Percentiles rank a stretch among this genome's conserved stretches.
phyloP scores from a whole-genome alignment of 2,797 vertebrate genomes.

The Etheostoma perlongum region DNA sequence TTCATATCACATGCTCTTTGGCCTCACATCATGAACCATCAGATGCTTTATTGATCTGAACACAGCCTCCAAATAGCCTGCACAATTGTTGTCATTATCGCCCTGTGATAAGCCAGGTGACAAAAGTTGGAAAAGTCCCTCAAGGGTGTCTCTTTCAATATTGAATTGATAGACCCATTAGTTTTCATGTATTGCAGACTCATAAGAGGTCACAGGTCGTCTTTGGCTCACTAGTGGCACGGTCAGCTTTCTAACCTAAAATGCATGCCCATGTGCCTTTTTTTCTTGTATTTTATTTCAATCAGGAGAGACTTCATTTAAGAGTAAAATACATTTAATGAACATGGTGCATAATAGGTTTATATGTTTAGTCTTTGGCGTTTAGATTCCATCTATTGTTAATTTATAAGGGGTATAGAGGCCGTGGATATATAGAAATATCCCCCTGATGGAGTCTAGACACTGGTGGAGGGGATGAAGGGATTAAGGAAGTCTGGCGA shows the following conservation, averaged over 20 bases:
- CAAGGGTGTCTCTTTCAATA: conserved; percentile 75
- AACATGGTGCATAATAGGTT: too few relatives aligned
- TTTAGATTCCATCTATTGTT: too few relatives aligned
- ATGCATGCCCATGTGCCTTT: conserved; percentile 28
- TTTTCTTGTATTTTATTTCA: background rate
- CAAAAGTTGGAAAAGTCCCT: conserved; percentile 73
- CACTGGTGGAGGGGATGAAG: too few relatives aligned
- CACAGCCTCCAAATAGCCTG: conserved; percentile 82
- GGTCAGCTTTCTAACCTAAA: conserved; percentile 49
- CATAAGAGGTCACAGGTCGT: conserved; percentile 60
- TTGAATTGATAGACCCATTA: conserved; percentile 71
- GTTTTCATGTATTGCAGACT: conserved; percentile 64
- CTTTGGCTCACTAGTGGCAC: conserved; percentile 54
- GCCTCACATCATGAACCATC: conserved; percentile 73
- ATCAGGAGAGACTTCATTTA: too few relatives aligned
- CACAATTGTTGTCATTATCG: conserved; percentile 85
- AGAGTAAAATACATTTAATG: too few relatives aligned
- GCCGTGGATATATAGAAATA: too few relatives aligned
- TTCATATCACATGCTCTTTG: conserved; percentile 63
- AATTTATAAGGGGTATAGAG: too few relatives aligned
- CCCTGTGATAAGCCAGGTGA: conserved; percentile 72
- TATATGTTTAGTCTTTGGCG: too few relatives aligned
- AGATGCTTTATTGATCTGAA: conserved; percentile 87
- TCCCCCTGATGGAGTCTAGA: too few relatives aligned
- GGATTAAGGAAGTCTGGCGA: too few relatives aligned